Percentiles rank a stretch among this genome's conserved stretches.
phyloP scores from a whole-genome alignment of 1,140 invertebrate species.

The Aphelinus atriplicis region DNA sequence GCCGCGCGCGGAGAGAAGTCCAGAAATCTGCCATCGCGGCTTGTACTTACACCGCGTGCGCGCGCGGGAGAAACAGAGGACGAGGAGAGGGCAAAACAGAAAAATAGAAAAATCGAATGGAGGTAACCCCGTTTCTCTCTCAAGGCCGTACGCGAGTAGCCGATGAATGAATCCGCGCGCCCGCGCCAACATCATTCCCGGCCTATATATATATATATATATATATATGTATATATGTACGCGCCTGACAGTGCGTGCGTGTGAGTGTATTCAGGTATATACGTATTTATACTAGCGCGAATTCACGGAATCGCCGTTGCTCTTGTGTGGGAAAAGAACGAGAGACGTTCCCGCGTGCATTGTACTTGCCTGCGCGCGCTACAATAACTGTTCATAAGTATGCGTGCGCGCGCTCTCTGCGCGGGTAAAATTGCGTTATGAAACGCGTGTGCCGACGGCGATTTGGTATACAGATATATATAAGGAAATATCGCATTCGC shows the following conservation, averaged over 20 bases:
- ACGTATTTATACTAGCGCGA: too few species aligned
- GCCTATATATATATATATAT: not conserved
- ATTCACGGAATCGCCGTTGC: constrained; percentile 7
- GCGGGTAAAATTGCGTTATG: not conserved
- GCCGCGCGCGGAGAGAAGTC: not conserved
- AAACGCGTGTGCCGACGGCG: not conserved
- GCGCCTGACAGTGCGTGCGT: too few species aligned
- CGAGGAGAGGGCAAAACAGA: not conserved
- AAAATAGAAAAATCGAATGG: not conserved
- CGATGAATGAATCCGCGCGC: constrained; percentile 19
- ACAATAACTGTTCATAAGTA: not conserved
- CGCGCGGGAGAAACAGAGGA: too few species aligned
- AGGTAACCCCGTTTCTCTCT: constrained; percentile 9
- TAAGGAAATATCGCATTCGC: not conserved
- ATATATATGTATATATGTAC: not conserved
- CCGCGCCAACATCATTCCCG: not conserved
- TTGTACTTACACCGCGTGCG: too few species aligned
- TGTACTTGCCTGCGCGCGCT: not conserved
- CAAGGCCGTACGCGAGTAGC: constrained; percentile 13
- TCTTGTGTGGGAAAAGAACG: too few species aligned
- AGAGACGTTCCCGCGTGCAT: too few species aligned
- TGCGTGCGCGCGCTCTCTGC: too few species aligned
- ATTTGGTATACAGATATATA: not conserved
- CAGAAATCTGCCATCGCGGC: too few species aligned
- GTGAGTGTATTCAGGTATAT: too few species aligned